Evolutionary conservation across 1,140 invertebrate species (phyloP).

Genomic region (Drosophila oshimai): DNA sequence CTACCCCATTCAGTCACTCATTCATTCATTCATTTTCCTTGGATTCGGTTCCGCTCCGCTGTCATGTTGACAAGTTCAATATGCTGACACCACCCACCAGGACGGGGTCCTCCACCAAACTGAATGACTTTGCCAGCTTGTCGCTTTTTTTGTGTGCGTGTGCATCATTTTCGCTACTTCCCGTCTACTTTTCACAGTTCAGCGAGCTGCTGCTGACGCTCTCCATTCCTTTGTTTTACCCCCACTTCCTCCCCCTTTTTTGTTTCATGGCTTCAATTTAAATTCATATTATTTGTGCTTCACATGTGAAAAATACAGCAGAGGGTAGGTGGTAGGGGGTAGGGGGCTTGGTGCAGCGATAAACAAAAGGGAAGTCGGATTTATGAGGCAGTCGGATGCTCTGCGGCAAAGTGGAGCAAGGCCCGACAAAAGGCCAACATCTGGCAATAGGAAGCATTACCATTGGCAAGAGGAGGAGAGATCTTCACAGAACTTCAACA

Average conservation of each 20-base stretch:
- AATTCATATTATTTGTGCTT: conserved; percentile 76
- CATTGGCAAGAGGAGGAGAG: not conserved
- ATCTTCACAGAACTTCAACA: not conserved
- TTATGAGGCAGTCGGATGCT: conserved; percentile 22
- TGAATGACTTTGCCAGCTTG: conserved; percentile 56
- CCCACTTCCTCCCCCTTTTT: conserved; percentile 17
- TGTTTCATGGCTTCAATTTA: conserved; percentile 55
- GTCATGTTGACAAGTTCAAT: conserved; percentile 71
- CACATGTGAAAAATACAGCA: conserved; percentile 32
- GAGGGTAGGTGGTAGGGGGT: not conserved
- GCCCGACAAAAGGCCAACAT: not conserved
- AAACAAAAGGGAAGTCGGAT: conserved; percentile 10
- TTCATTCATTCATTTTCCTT: conserved; percentile 49
- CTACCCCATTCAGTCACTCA: conserved; percentile 22
- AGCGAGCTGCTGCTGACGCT: conserved; percentile 33
- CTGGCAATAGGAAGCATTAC: not conserved
- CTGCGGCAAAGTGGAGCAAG: not conserved
- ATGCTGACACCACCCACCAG: conserved; percentile 23
- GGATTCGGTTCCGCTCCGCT: conserved; percentile 44
- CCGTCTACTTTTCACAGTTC: conserved; percentile 70
- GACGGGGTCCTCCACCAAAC: not conserved
- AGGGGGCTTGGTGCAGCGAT: conserved; percentile 8
- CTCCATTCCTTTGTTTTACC: not conserved
- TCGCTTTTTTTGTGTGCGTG: conserved; percentile 37
- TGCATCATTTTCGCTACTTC: conserved; percentile 60